A percentile compares a stretch with the other conserved stretches of the same genome.
These are phyloP conservation scores for Anniella stebbinsi DNA, from an alignment of 2,797 vertebrate species.

Conservation along the genomic window DNA sequence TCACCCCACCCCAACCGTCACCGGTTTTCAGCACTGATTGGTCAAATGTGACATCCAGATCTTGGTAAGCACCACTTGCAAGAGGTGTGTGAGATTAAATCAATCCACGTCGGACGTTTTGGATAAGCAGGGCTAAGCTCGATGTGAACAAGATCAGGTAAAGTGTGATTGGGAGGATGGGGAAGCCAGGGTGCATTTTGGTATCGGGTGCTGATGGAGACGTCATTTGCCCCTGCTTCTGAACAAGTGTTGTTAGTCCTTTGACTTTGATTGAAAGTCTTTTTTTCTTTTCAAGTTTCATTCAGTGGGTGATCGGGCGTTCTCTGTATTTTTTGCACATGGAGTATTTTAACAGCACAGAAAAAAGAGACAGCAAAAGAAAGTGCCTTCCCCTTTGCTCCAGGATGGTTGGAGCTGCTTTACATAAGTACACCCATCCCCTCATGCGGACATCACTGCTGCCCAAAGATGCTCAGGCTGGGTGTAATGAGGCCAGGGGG, in stretches of 20 bases:
- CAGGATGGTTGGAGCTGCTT: background rate
- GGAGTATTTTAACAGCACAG: background rate
- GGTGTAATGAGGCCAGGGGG: too few relatives aligned
- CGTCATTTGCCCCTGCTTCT: background rate
- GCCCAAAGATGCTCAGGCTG: background rate
- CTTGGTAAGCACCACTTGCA: background rate
- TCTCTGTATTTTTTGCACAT: background rate
- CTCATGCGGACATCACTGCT: background rate
- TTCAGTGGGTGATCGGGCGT: background rate
- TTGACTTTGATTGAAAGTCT: background rate
- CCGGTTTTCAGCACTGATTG: slow-evolving; percentile 55
- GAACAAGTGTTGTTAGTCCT: background rate
- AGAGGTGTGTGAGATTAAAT: background rate
- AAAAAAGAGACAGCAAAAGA: background rate
- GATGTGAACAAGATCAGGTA: background rate
- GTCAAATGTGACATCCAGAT: background rate
- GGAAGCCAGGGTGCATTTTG: too few relatives aligned
- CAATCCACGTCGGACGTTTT: background rate
- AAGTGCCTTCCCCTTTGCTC: background rate
- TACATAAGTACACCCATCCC: background rate
- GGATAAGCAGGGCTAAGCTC: background rate
- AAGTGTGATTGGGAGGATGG: too few relatives aligned
- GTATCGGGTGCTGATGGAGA: too few relatives aligned
- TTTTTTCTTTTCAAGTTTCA: background rate
- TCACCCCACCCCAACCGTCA: slow-evolving; percentile 35